Evolutionary conservation across 2,797 vertebrate species (phyloP).

Genomic region (Rhodeus uyekii): DNA sequence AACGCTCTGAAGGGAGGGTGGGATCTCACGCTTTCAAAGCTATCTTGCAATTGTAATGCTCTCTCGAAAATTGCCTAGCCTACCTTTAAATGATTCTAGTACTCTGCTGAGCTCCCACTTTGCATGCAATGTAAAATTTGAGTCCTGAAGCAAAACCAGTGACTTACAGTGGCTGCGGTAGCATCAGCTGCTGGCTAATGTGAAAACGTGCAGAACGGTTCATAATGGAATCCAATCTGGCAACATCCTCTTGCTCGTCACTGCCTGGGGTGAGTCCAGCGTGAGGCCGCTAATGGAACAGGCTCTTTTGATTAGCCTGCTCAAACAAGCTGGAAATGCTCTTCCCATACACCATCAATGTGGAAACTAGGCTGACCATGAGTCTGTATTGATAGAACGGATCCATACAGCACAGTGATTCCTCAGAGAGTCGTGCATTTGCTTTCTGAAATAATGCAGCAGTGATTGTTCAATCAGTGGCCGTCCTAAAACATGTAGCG

Average conservation of each 20-base stretch:
- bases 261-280: neutral
- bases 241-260: neutral
- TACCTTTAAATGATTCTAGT: too few relatives aligned
- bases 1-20: too few relatives aligned
- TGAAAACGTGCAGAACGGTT: conserved; percentile 9
- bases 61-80: neutral
- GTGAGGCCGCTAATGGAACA: neutral
- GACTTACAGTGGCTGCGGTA: neutral
- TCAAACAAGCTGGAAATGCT: conserved; percentile 11
- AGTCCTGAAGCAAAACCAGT: neutral
- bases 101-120: neutral
- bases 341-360: neutral
- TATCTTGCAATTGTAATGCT: too few relatives aligned
- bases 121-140: neutral
- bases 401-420: neutral
- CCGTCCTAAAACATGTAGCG: neutral
- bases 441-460: neutral
- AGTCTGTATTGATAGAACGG: neutral
- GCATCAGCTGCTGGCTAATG: neutral
- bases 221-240: conserved; percentile 29
- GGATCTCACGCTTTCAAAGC: too few relatives aligned
- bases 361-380: neutral
- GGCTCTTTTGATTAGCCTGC: conserved; percentile 29
- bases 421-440: neutral
- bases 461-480: neutral